A percentile compares a stretch with the other conserved stretches of the same genome.
Conservation (phyloP, 2,113 vertebrate genomes). For the Pimephales promelas region DNA sequence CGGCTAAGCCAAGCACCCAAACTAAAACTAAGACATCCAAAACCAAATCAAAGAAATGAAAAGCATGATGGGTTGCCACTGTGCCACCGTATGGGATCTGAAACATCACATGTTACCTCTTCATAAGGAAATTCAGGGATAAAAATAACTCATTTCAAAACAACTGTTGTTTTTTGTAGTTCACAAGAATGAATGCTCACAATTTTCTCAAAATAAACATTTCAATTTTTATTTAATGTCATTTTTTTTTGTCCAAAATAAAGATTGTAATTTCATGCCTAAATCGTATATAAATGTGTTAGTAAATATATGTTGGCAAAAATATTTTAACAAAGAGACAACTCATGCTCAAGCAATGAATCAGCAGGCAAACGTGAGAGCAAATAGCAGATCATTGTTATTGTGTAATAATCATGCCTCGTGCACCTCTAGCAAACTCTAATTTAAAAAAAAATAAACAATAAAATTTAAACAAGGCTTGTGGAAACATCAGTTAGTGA, state of each 20-base stretch:
- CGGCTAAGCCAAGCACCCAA: background rate
- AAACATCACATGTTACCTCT: background rate
- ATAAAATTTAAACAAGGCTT: background rate
- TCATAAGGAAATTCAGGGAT: background rate
- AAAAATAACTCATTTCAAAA: background rate
- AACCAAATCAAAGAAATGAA: constrained; percentile 26
- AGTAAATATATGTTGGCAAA: background rate
- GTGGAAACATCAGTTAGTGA: background rate
- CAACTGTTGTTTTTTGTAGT: background rate
- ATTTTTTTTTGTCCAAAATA: background rate
- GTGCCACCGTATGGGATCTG: background rate
- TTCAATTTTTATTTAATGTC: background rate
- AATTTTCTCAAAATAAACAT: background rate
- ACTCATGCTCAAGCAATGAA: background rate
- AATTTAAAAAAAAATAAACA: background rate
- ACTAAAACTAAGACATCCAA: background rate
- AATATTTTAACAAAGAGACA: background rate
- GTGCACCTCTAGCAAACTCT: background rate
- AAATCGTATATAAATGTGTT: background rate
- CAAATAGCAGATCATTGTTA: background rate
- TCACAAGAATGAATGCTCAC: no score
- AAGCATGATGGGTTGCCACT: constrained; percentile 30
- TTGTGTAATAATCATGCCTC: background rate
- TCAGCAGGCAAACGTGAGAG: background rate
- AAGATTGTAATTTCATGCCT: background rate